phyloP scores from a whole-genome alignment of 2,888 invertebrate genomes.

The Crematogaster levior region DNA sequence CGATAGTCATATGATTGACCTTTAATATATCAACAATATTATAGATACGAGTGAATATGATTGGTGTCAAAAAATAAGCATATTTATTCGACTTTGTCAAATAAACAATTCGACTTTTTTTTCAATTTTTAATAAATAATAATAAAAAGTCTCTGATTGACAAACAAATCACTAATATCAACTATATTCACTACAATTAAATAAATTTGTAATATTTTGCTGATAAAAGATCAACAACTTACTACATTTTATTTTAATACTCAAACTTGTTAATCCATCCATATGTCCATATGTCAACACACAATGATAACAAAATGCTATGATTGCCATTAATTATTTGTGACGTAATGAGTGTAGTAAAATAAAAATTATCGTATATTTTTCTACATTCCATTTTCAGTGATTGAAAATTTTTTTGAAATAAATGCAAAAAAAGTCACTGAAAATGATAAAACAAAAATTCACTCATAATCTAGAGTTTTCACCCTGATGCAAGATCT shows the following conservation, averaged over 20 bases:
- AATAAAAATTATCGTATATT: neutral
- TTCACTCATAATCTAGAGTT: conserved; percentile 66
- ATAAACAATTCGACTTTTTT: neutral
- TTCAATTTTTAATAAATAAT: neutral
- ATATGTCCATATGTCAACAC: neutral
- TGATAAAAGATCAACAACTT: neutral
- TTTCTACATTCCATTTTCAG: neutral
- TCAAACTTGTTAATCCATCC: neutral
- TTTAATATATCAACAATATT: neutral
- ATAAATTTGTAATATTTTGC: neutral
- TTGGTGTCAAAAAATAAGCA: neutral
- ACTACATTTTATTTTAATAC: neutral
- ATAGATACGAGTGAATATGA: neutral
- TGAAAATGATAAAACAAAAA: conserved; percentile 36
- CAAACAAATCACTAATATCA: neutral
- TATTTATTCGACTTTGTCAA: neutral
- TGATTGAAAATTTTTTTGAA: neutral
- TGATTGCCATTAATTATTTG: neutral
- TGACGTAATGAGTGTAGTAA: neutral
- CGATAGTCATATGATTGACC: neutral
- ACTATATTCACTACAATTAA: neutral
- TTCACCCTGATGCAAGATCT: conserved; percentile 75
- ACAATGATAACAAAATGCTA: neutral
- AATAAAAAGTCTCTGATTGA: too few relatives aligned
- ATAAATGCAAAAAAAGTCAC: conserved; percentile 13